phyloP scores from a whole-genome alignment of 1,140 invertebrate genomes.

The Gonatopus flavifemur region DNA sequence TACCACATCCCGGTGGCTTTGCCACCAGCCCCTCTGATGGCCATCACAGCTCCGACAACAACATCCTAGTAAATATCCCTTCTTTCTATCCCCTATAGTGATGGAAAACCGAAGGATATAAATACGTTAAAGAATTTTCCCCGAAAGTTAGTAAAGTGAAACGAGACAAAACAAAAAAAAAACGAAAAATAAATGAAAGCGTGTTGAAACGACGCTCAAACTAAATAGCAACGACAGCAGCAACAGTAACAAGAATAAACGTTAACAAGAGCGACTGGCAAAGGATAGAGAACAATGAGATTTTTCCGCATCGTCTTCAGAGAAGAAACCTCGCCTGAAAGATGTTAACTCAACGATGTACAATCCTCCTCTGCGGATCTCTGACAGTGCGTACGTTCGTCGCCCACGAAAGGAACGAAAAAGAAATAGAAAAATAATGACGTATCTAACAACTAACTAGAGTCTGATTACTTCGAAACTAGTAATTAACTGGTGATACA shows the following conservation, averaged over 20 bases:
- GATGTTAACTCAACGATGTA: slow-evolving; percentile 17
- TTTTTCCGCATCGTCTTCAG: too few relatives aligned
- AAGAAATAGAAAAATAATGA: not conserved
- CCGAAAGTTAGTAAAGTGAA: slow-evolving; percentile 8
- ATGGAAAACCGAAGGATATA: slow-evolving; percentile 18
- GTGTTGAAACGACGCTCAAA: too few relatives aligned
- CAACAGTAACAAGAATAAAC: not conserved
- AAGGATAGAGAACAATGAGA: not conserved
- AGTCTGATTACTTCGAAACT: too few relatives aligned
- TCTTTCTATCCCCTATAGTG: slow-evolving; percentile 28
- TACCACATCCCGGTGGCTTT: slow-evolving; percentile 86
- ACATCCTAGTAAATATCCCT: slow-evolving; percentile 45
- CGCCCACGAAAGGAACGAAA: not conserved
- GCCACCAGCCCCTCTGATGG: slow-evolving; percentile 72
- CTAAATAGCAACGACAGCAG: slow-evolving; percentile 8
- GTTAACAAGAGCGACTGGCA: slow-evolving; percentile 3
- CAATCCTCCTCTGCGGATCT: slow-evolving; percentile 14
- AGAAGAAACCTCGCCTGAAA: too few relatives aligned
- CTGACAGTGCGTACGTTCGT: slow-evolving; percentile 7
- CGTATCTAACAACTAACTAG: too few relatives aligned
- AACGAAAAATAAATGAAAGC: not conserved
- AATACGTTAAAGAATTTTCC: slow-evolving; percentile 11
- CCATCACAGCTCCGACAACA: slow-evolving; percentile 58
- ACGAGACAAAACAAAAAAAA: slow-evolving; percentile 8
- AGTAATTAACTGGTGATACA: not conserved